Conservation (phyloP, 2,113 vertebrate species). For the Mandrillus leucophaeus region DNA sequence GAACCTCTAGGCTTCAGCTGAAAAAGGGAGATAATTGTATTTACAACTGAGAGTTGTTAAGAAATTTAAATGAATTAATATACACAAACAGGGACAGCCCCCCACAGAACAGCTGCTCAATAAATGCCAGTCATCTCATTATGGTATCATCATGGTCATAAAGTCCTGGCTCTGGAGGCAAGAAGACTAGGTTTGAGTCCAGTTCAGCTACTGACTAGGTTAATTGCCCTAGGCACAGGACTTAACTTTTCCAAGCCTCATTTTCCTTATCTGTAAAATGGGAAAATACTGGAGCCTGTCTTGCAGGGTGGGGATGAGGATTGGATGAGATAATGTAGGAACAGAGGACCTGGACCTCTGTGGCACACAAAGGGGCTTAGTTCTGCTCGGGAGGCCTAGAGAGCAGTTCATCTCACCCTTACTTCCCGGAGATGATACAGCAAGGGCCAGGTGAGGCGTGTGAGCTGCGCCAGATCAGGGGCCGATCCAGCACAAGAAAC, state of each 20-base stretch:
- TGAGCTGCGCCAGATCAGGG: neutral
- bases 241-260: neutral
- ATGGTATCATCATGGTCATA: neutral
- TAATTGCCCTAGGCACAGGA: neutral
- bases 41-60: neutral
- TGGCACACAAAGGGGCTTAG: too few relatives aligned
- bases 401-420: neutral
- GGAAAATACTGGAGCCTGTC: neutral
- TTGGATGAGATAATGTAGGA: neutral
- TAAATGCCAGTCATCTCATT: neutral
- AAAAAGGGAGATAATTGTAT: neutral
- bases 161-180: neutral
- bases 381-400: neutral
- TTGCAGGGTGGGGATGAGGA: neutral
- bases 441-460: rapidly evolving
- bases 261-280: slow-evolving; percentile 7
- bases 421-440: neutral
- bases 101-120: neutral
- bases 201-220: neutral
- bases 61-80: neutral
- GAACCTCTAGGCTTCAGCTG: neutral
- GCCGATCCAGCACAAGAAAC: neutral
- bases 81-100: neutral
- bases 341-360: neutral
- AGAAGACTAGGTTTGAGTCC: neutral